phyloP scores from a whole-genome alignment of 2,797 vertebrate genomes.

The Clarias pachynema region DNA sequence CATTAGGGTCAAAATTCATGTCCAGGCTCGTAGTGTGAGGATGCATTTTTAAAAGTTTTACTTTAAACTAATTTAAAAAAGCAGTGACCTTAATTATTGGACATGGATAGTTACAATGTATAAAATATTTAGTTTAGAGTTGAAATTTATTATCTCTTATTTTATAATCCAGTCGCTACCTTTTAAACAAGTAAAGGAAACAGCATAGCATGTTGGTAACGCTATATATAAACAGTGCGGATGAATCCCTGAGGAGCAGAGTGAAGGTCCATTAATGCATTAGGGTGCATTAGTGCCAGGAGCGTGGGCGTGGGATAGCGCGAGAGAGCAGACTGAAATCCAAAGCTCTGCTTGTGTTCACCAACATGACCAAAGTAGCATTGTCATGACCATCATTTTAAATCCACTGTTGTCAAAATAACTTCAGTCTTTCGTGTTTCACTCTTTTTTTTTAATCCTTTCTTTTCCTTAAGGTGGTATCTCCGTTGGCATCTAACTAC shows the following conservation, averaged over 20 bases:
- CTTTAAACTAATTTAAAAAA: not conserved
- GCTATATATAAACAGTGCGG: slow-evolving; percentile 1
- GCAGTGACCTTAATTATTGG: not conserved
- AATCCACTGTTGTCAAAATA: not conserved
- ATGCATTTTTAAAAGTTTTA: not conserved
- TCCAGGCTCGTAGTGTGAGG: no score
- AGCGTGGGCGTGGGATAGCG: not conserved
- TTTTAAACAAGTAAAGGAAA: not conserved
- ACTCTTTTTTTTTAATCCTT: not conserved
- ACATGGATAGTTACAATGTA: not conserved
- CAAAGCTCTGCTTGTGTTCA: not conserved
- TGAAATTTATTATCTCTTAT: not conserved
- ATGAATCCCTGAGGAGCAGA: not conserved
- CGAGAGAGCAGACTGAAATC: not conserved
- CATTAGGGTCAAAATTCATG: no score
- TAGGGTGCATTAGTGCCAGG: slow-evolving; percentile 10
- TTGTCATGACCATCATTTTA: not conserved
- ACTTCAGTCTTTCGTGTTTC: not conserved
- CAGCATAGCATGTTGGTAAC: not conserved
- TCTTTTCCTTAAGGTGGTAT: slow-evolving; percentile 68
- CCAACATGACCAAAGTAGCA: not conserved
- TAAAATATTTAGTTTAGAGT: not conserved
- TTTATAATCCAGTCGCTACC: not conserved
- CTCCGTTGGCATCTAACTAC: slow-evolving; percentile 74
- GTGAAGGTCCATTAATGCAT: slow-evolving; percentile 14